These are phyloP conservation scores for Chaenocephalus aceratus DNA, from an alignment of 2,113 vertebrate genomes.

Conservation along the genomic window DNA sequence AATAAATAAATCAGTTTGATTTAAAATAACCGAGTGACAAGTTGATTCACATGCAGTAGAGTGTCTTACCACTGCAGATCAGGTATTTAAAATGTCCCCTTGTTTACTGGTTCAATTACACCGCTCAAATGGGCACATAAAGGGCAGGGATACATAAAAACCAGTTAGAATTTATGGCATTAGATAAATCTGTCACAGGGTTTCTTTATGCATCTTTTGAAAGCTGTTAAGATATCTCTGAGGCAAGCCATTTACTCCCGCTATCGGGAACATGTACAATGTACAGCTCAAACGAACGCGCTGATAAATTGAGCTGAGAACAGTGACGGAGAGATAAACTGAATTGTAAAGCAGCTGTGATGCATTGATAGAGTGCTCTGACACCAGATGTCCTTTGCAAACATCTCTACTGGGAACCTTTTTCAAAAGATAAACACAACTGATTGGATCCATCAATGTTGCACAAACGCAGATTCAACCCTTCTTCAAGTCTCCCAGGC, in stretches of 20 bases:
- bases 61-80: constrained; percentile 46
- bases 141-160: constrained; percentile 78
- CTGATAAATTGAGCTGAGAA: constrained; percentile 76
- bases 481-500: not conserved
- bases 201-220: constrained; percentile 76
- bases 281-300: constrained; percentile 59
- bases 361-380: constrained; percentile 67
- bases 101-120: constrained; percentile 79
- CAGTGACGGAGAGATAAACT: constrained; percentile 69
- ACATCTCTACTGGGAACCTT: constrained; percentile 50
- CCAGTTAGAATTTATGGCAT: constrained; percentile 70
- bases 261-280: constrained; percentile 66
- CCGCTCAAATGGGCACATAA: constrained; percentile 74
- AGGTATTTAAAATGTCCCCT: constrained; percentile 66
- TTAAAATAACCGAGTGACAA: constrained; percentile 59
- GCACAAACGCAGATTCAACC: constrained; percentile 30
- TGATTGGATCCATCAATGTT: constrained; percentile 64
- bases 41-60: constrained; percentile 53
- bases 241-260: constrained; percentile 61
- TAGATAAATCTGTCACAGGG: constrained; percentile 79
- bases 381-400: constrained; percentile 51
- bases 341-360: constrained; percentile 72
- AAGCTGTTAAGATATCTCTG: constrained; percentile 76
- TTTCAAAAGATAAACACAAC: constrained; percentile 57
- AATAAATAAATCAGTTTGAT: constrained; percentile 65